Evolutionary conservation across 1,140 invertebrate species (phyloP), one percentile per base, ranked within the genome.

Genomic region (Linepithema humile): DNA sequence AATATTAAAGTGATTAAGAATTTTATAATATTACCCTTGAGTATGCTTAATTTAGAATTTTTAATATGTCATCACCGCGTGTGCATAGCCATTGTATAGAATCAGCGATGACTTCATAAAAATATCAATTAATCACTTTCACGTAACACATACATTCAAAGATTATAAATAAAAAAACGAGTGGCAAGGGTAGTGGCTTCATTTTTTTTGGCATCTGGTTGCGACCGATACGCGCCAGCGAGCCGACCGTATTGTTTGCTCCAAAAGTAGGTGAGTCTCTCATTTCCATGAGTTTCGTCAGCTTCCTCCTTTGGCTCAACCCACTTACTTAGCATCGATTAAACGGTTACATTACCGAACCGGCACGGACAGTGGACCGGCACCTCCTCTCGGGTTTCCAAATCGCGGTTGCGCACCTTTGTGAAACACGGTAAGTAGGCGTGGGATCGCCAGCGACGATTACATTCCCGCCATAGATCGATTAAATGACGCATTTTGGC

Each of bases 281-380:
- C 84, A 72, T 78, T 85, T 83, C 70, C 72, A 87, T 67, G 86
- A 85, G 78, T 85, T 85, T 87, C 84, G 78, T 85, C 84, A 87
- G 85, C 83, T 87, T 82, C 83, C 85, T 85, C 38, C 60, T 82
- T 74, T 55, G 40, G 29, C 57, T 74, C 80, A 70, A 60, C 70
- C 72, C 35, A 53, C 84, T 83, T 85, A 65, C 82, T 69, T 77
- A 83, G 73, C 82, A 84, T 82, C 85, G 85, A 87, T 87, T 82
- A 87, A 85, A 82, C 77, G 77, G 74, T 87, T 87, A 82, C 83
- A 74, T 85, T 85, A 82, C 55, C 75, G 40, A 85, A 85, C 75
- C 75, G 62, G 50, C 65, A 74, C 29, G 55, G 57, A 70, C 84
- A 43, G 57, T 62, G 48, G 45, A 85, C 35, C 48, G 15, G 67